Percentiles rank a stretch among this genome's conserved stretches.
Evolutionary conservation across 2,888 invertebrate genomes (phyloP).

Genomic region (Noctua janthe): DNA sequence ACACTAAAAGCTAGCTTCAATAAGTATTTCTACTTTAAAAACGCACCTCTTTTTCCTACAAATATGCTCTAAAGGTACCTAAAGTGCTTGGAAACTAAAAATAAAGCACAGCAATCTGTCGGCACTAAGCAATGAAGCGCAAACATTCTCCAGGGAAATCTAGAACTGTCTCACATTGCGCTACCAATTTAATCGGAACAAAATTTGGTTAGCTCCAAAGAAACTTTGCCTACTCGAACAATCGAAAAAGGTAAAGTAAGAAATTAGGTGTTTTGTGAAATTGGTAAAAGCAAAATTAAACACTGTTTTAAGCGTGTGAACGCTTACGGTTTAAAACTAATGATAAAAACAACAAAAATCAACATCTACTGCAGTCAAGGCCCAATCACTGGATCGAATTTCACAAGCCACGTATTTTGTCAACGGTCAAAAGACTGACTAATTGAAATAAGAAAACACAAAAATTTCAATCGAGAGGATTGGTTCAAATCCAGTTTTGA

Average conservation of each 20-base stretch:
- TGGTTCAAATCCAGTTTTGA: no score
- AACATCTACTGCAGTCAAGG: no score
- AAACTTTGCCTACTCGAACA: conserved; percentile 26
- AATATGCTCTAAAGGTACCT: conserved; percentile 13
- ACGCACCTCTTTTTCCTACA: not conserved
- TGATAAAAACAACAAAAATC: no score
- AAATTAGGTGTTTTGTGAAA: conserved; percentile 14
- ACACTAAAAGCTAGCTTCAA: not conserved
- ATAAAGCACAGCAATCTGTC: conserved; percentile 52
- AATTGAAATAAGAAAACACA: no score
- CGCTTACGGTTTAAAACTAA: no score
- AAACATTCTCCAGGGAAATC: conserved; percentile 68
- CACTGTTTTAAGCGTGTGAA: no score
- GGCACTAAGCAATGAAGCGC: conserved; percentile 56
- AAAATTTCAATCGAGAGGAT: no score
- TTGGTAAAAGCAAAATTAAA: not conserved
- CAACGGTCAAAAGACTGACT: no score
- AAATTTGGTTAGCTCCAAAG: conserved; percentile 53
- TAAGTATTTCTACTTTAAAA: conserved; percentile 5
- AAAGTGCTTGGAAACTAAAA: conserved; percentile 52
- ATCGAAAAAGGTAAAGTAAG: conserved; percentile 5
- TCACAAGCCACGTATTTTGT: no score
- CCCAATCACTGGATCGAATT: no score
- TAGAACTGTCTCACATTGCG: conserved; percentile 58
- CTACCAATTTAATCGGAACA: conserved; percentile 60